phyloP scores from a whole-genome alignment of 2,113 vertebrate species.

The Tragelaphus strepsiceros region DNA sequence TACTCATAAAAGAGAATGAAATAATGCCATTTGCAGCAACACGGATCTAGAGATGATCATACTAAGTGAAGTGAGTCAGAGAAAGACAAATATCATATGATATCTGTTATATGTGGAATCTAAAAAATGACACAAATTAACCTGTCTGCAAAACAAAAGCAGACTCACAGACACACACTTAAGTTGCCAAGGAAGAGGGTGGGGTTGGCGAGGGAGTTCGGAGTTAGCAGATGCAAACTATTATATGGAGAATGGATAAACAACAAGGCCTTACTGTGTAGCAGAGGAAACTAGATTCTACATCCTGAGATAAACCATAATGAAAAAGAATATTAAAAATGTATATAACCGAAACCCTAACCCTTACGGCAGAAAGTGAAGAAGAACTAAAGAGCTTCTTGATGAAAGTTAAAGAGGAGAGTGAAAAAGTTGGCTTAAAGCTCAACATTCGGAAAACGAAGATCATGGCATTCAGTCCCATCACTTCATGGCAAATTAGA shows the following conservation, averaged over 20 bases:
- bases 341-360: not conserved
- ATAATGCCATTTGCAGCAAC: not conserved
- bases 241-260: not conserved
- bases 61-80: not conserved
- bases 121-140: not conserved
- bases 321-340: not conserved
- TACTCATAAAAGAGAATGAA: not conserved
- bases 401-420: too few relatives aligned
- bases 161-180: not conserved
- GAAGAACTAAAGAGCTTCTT: too few relatives aligned
- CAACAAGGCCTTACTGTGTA: not conserved
- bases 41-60: not conserved
- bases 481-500: too few relatives aligned
- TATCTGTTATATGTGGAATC: not conserved
- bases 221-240: not conserved
- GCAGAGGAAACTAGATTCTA: not conserved
- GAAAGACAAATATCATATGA: not conserved
- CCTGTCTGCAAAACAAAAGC: not conserved
- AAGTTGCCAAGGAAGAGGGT: not conserved
- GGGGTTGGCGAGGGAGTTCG: not conserved
- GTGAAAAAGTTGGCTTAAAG: too few relatives aligned
- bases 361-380: too few relatives aligned
- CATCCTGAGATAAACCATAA: not conserved
- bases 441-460: too few relatives aligned
- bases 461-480: too few relatives aligned